These are phyloP conservation scores for Lithophane leautieri DNA, from an alignment of 2,888 invertebrate species.

Conservation along the genomic window DNA sequence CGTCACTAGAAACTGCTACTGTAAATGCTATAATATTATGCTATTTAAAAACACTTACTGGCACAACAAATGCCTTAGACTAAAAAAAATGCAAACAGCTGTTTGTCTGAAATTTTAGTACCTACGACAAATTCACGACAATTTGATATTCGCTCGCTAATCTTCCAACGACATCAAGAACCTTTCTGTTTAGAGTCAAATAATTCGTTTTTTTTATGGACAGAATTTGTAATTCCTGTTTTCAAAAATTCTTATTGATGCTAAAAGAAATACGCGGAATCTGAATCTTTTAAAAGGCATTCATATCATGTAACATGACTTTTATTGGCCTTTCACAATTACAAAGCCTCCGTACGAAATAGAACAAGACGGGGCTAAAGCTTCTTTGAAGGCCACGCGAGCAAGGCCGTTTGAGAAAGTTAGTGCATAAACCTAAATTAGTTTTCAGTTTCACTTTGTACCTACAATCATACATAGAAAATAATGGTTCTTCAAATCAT, in stretches of 20 bases:
- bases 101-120: neutral
- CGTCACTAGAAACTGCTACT: neutral
- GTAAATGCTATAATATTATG: neutral
- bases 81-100: neutral
- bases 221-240: neutral
- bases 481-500: neutral
- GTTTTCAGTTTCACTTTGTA: neutral
- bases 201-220: neutral
- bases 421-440: constrained; percentile 2
- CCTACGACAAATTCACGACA: neutral
- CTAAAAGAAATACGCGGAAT: neutral
- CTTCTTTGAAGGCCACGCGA: neutral
- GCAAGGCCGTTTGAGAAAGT: neutral
- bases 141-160: neutral
- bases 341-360: neutral
- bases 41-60: neutral
- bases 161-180: neutral
- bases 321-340: neutral
- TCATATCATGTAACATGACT: neutral
- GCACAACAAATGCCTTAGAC: neutral
- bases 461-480: neutral
- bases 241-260: neutral
- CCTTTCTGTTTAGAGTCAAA: too few species aligned
- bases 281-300: neutral
- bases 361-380: neutral